Conservation (phyloP, 2,113 vertebrate genomes). For the Brachypodius melanocephalos region DNA sequence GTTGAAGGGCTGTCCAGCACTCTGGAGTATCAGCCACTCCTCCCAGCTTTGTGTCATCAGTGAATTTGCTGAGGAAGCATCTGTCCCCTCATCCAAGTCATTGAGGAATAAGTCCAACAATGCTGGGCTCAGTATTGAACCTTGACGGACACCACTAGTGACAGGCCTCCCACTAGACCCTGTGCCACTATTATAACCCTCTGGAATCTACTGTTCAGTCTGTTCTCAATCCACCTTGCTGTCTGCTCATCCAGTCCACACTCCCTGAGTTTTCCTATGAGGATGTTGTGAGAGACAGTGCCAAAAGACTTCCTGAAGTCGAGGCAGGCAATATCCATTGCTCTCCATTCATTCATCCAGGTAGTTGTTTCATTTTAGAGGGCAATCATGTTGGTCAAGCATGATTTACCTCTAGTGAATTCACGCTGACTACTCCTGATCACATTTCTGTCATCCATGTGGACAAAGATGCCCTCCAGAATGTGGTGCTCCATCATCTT, state of each 20-base stretch:
- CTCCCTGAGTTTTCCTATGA: not conserved
- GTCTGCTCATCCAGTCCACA: not conserved
- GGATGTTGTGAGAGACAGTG: not conserved
- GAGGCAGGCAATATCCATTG: not conserved
- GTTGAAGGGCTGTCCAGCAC: not conserved
- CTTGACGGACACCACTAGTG: not conserved
- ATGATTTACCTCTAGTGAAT: not conserved
- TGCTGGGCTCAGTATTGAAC: not conserved
- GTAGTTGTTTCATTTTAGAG: not conserved
- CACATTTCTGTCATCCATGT: not conserved
- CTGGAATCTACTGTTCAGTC: not conserved
- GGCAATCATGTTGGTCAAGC: not conserved
- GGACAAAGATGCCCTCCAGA: not conserved
- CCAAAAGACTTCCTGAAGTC: not conserved
- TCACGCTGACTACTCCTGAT: not conserved
- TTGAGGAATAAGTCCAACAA: not conserved
- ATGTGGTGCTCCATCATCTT: not conserved
- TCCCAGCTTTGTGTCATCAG: not conserved
- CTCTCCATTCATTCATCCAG: not conserved
- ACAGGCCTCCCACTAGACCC: not conserved
- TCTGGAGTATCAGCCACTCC: not conserved
- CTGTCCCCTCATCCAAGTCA: not conserved
- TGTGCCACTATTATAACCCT: not conserved
- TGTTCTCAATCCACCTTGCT: not conserved
- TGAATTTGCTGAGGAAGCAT: not conserved